phyloP scores from a whole-genome alignment of 2,797 vertebrate species.

The Lepus oiostolus region DNA sequence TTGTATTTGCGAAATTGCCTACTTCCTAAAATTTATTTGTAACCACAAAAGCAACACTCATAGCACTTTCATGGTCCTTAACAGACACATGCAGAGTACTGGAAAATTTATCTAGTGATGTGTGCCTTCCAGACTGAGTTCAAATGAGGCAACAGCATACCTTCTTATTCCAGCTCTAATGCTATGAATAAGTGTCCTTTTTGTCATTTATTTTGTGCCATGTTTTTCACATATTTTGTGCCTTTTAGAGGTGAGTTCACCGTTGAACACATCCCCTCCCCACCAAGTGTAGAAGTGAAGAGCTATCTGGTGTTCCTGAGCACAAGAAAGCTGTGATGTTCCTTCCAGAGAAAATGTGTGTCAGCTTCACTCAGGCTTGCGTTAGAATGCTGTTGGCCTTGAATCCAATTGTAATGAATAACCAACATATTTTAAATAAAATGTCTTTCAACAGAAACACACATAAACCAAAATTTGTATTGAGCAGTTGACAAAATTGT shows the following conservation, averaged over 20 bases:
- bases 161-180: background rate
- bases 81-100: background rate
- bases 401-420: background rate
- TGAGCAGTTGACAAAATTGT: background rate
- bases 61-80: background rate
- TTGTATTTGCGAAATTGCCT: background rate
- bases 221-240: background rate
- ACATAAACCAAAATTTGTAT: background rate
- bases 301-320: background rate
- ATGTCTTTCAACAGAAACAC: background rate
- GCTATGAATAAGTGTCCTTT: background rate
- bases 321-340: background rate
- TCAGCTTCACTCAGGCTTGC: background rate
- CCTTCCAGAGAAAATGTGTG: background rate
- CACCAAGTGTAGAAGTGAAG: background rate
- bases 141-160: background rate
- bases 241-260: background rate
- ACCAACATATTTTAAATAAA: background rate
- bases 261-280: background rate
- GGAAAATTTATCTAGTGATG: background rate
- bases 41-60: background rate
- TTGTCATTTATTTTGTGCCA: background rate
- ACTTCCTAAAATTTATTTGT: background rate
- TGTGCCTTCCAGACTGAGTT: background rate
- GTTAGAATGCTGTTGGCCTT: background rate